These are phyloP conservation scores for Dromas ardeola DNA, from an alignment of 2,113 vertebrate species.

Conservation along the genomic window DNA sequence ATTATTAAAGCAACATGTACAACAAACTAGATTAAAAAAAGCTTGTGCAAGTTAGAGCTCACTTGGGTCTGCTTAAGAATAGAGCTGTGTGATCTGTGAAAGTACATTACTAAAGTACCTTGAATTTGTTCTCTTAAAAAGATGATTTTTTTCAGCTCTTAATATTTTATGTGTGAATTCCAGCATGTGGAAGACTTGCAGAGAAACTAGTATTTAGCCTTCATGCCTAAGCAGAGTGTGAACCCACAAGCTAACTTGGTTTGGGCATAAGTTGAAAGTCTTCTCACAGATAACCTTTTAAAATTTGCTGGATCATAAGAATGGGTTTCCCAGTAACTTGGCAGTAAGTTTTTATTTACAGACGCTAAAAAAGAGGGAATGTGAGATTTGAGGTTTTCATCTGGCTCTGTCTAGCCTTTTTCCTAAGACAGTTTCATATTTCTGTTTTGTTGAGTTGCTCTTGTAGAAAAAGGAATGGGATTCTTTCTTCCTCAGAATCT, in stretches of 20 bases:
- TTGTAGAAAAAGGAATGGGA: not conserved
- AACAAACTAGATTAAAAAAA: not conserved
- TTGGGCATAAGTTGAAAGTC: no score
- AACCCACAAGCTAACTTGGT: no score
- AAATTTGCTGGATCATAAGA: not conserved
- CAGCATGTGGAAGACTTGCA: no score
- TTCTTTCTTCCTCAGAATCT: not conserved
- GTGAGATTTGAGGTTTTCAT: not conserved
- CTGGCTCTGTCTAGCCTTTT: not conserved
- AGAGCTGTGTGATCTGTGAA: not conserved
- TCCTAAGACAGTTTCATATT: not conserved
- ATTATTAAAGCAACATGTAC: not conserved
- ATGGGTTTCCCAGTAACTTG: not conserved
- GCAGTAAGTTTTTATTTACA: not conserved
- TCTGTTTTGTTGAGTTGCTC: not conserved
- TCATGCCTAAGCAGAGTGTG: no score
- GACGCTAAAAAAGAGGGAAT: not conserved
- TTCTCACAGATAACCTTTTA: no score
- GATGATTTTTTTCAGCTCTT: no score
- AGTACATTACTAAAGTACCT: not conserved
- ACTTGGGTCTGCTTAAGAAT: not conserved
- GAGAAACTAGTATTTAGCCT: no score
- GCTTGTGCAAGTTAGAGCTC: not conserved
- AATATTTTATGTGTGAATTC: no score
- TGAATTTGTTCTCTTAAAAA: not conserved